A percentile compares a stretch with the other conserved stretches of the same genome.
phyloP scores from a whole-genome alignment of 64 coral and sea anemone species.

The Actinia tenebrosa region DNA sequence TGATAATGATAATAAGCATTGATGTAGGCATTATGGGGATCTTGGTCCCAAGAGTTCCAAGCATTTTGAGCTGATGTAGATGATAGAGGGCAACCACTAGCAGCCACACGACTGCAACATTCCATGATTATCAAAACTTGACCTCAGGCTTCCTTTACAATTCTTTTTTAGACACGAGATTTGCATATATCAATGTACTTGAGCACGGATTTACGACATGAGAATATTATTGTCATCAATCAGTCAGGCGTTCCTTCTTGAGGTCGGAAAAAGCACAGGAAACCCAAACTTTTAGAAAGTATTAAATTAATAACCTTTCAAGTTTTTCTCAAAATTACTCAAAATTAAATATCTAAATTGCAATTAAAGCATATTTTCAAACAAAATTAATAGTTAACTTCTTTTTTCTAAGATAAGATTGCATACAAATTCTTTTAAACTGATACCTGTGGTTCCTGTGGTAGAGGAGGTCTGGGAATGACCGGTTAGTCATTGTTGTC shows the following conservation, averaged over 20 bases:
- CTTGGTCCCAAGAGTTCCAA: not conserved
- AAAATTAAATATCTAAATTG: too few species aligned
- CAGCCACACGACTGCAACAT: not conserved
- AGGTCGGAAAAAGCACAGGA: not conserved
- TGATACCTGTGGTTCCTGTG: not conserved
- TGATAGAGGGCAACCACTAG: not conserved
- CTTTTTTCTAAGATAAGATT: too few species aligned
- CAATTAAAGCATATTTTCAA: too few species aligned
- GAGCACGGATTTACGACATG: too few species aligned
- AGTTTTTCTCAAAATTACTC: too few species aligned
- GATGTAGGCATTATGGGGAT: not conserved
- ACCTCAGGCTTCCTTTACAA: too few species aligned
- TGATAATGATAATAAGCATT: slow-evolving; percentile 17
- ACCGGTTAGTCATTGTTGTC: not conserved
- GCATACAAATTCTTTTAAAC: too few species aligned
- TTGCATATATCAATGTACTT: too few species aligned
- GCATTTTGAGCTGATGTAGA: not conserved
- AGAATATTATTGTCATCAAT: not conserved
- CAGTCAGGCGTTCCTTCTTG: not conserved
- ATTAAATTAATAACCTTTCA: too few species aligned
- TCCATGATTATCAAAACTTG: not conserved
- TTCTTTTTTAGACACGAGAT: too few species aligned
- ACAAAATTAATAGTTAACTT: too few species aligned
- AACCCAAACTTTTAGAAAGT: not conserved
- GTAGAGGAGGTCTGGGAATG: not conserved